A percentile compares a stretch with the other conserved stretches of the same genome.
Conservation (phyloP, 2,797 vertebrate species). For the Pseudomugil gertrudae region DNA sequence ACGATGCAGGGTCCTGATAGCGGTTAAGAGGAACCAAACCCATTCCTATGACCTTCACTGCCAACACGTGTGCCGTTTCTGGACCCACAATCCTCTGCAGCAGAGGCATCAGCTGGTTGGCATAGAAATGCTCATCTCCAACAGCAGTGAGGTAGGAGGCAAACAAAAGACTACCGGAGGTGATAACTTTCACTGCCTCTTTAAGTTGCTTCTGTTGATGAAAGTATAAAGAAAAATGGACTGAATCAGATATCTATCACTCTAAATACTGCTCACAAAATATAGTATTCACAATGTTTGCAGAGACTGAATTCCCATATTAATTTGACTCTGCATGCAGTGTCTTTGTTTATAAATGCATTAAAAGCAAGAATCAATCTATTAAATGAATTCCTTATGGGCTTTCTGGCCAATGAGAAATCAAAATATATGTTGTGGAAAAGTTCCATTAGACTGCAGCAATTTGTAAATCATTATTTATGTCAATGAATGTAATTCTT, state of each 20-base stretch:
- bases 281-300: not conserved
- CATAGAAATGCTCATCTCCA: conserved; percentile 90
- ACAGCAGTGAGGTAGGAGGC: conserved; percentile 83
- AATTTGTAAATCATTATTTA: not conserved
- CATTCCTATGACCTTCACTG: conserved; percentile 81
- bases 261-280: not conserved
- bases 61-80: conserved; percentile 87
- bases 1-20: conserved; percentile 82
- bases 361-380: not conserved
- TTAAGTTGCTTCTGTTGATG: conserved; percentile 81
- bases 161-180: conserved; percentile 87
- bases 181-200: conserved; percentile 84
- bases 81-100: conserved; percentile 85
- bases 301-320: too few relatives aligned
- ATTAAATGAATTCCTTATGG: not conserved
- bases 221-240: not conserved
- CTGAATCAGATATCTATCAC: not conserved
- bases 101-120: conserved; percentile 86
- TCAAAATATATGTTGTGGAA: not conserved
- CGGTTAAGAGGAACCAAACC: conserved; percentile 83
- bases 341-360: not conserved
- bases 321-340: not conserved
- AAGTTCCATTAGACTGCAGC: not conserved
- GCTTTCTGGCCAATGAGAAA: not conserved
- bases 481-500: not conserved